Evolutionary conservation across 2,113 vertebrate species (phyloP).

Genomic region (Sphyrna mokarran): DNA sequence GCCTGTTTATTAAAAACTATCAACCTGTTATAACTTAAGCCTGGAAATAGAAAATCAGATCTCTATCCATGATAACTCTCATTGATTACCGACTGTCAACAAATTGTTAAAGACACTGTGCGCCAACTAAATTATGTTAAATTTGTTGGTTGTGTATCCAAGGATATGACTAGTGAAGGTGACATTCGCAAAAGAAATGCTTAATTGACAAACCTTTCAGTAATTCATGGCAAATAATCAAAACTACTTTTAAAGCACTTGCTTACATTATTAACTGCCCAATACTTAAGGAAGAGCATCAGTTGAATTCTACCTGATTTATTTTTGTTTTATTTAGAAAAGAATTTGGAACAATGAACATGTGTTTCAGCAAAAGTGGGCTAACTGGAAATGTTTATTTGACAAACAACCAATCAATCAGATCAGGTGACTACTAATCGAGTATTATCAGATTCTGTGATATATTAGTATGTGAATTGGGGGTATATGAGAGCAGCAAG

Average conservation of each 20-base stretch:
- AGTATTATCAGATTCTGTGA: not conserved
- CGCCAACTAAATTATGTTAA: too few species aligned
- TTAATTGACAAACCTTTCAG: not conserved
- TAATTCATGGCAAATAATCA: not conserved
- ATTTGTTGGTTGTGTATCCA: not conserved
- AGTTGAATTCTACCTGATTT: not conserved
- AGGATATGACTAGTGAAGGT: not conserved
- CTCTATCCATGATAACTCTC: not conserved
- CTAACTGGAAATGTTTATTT: not conserved
- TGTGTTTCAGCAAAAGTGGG: not conserved
- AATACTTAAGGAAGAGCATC: not conserved
- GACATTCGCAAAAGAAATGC: not conserved
- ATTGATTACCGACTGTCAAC: not conserved
- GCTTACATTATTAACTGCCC: not conserved
- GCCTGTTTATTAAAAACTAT: not conserved
- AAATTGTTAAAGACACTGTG: not conserved
- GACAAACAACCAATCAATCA: not conserved
- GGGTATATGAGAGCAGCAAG: not conserved
- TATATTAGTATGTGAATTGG: not conserved
- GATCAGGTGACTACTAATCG: not conserved
- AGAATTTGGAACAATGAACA: not conserved
- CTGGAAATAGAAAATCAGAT: not conserved
- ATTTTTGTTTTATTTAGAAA: constrained; percentile 17
- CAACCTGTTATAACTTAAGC: not conserved
- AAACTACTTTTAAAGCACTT: not conserved